These are phyloP conservation scores for Adelphocoris suturalis DNA, from an alignment of 2,888 invertebrate genomes.

Conservation along the genomic window DNA sequence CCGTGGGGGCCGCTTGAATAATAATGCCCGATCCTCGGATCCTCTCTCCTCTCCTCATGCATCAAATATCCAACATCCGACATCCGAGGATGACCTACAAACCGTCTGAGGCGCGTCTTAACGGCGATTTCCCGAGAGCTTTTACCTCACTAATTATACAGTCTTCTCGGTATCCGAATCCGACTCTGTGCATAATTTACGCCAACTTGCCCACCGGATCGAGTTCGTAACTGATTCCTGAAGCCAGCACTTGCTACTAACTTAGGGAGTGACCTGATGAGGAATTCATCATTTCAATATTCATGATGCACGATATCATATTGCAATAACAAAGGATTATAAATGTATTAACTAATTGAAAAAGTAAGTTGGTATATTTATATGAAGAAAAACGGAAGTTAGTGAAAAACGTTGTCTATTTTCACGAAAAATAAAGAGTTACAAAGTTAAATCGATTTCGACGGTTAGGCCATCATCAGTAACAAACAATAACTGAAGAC, in stretches of 20 bases:
- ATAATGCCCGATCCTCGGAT: constrained; percentile 66
- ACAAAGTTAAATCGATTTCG: too few relatives aligned
- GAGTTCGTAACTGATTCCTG: background rate
- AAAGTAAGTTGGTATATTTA: too few relatives aligned
- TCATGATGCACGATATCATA: background rate
- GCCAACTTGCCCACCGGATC: constrained; percentile 12
- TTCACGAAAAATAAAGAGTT: too few relatives aligned
- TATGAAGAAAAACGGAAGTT: too few relatives aligned
- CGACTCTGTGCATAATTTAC: constrained; percentile 27
- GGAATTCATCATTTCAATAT: constrained; percentile 1
- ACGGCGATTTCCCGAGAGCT: constrained; percentile 49
- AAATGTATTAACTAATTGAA: too few relatives aligned
- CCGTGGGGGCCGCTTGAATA: constrained; percentile 72
- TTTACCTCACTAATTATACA: constrained; percentile 45
- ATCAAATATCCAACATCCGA: constrained; percentile 44
- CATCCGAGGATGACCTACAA: constrained; percentile 49
- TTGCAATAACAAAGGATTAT: too few relatives aligned
- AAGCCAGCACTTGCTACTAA: background rate
- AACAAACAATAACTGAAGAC: too few relatives aligned
- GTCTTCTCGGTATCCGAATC: constrained; percentile 11
- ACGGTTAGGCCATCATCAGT: too few relatives aligned
- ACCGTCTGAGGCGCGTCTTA: background rate
- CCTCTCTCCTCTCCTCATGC: background rate
- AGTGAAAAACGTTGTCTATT: too few relatives aligned
- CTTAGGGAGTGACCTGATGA: constrained; percentile 3